A percentile compares a stretch with the other conserved stretches of the same genome.
phyloP scores from a whole-genome alignment of 2,797 vertebrate species.

The Gambelia wislizenii region DNA sequence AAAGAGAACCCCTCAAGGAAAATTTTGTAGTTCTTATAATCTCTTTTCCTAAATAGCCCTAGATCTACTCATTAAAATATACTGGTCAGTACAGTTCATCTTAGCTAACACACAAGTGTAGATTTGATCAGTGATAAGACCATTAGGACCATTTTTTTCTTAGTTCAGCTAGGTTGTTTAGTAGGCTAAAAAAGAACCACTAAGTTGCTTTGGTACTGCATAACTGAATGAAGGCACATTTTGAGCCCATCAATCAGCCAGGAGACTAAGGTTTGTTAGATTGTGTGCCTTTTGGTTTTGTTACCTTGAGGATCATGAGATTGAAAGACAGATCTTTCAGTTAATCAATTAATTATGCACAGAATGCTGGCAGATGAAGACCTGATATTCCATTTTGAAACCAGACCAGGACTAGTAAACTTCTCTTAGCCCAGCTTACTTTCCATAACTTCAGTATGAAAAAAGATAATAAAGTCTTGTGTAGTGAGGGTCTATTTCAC shows the following conservation, averaged over 20 bases:
- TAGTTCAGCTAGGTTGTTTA: neutral
- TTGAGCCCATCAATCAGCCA: no score
- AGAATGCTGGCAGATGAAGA: no score
- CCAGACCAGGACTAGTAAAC: no score
- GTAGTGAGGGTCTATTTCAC: neutral
- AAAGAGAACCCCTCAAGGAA: slow-evolving; percentile 34
- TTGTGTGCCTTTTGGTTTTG: neutral
- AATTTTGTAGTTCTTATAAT: neutral
- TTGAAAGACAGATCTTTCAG: no score
- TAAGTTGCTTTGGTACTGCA: no score
- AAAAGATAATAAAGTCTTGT: neutral
- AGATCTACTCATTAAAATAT: slow-evolving; percentile 50
- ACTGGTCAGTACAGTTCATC: neutral
- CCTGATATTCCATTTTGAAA: no score
- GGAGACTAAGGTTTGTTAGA: neutral
- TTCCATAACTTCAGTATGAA: neutral
- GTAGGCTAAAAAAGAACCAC: neutral
- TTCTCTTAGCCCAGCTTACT: neutral
- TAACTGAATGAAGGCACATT: neutral
- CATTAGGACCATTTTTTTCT: neutral
- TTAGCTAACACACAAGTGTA: neutral
- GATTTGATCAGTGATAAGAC: neutral
- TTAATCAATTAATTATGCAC: no score
- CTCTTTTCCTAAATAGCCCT: slow-evolving; percentile 56
- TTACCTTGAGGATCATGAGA: neutral